Evolutionary conservation across 1,140 invertebrate genomes (phyloP), one percentile per base, ranked within the genome.

Genomic region (Lerema accius): DNA sequence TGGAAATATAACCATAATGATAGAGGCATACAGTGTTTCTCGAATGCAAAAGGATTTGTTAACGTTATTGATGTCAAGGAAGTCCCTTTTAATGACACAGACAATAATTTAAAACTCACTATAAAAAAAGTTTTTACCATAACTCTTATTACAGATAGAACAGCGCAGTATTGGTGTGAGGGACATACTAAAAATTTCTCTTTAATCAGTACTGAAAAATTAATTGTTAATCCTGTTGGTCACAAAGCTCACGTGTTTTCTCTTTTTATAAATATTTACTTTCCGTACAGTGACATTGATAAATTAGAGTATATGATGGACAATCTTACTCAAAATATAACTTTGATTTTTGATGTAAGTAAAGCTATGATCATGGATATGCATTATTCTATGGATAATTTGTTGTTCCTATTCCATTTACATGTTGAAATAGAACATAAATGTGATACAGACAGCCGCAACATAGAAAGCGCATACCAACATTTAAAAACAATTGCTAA

Each of bases 151-250:
- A 81, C 81, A 10, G 74, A 83, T 16, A 73, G 80, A 65, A 76
- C 82, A 19, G 86, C 84, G 9, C 81, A 86, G 48, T 89, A 89
- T 66, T 89, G 86, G 86, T 89, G 86, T 69, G 84, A 89, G 70
- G 86, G 80, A 4, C 86, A 89, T 46, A 82, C 78, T 10, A 78
- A 77, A 61, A 80, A 85, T 35, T 86, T 86, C 63, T 76, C 83
- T 23, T 76, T 89, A 39, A 76, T 89, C 50, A 59, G 66, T 60
- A 84, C 84, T 14, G 63, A 85, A 6, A 86, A 78, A 75, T 69
- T 89, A n/a, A 64, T 86, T 37, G 84, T 80, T 10, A 86, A 83
- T 68, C 86, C 86, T 26, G 69, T 60, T 49, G 77, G 80, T 5
- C 73, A 83, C 26, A 56, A 79, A 32, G 68, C 78, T 53, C 82